A percentile compares a stretch with the other conserved stretches of the same genome.
Conservation (phyloP, 1,140 invertebrate species). For the Drosophila mayri region DNA sequence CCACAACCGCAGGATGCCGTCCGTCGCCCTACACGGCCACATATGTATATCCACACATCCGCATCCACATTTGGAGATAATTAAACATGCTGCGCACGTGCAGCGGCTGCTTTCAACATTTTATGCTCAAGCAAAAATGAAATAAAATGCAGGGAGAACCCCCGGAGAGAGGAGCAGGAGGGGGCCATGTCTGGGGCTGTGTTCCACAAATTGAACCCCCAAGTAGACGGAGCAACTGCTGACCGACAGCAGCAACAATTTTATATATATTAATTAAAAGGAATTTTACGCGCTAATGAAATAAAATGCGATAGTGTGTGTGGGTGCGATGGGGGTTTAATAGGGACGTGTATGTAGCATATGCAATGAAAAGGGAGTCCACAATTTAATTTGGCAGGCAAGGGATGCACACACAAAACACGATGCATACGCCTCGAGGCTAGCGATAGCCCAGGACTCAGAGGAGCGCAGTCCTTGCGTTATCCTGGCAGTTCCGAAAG, state of each 20-base stretch:
- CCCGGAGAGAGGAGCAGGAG: background rate
- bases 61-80: constrained; percentile 59
- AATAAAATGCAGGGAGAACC: constrained; percentile 65
- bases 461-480: constrained; percentile 15
- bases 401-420: constrained; percentile 17
- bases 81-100: constrained; percentile 81
- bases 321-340: constrained; percentile 25
- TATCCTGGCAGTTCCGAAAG: constrained; percentile 15
- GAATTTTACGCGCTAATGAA: constrained; percentile 81
- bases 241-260: constrained; percentile 54
- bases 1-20: constrained; percentile 56
- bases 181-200: constrained; percentile 38
- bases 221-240: constrained; percentile 59
- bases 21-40: constrained; percentile 14
- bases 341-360: constrained; percentile 27
- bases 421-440: constrained; percentile 21
- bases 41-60: background rate
- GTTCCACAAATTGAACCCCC: constrained; percentile 67
- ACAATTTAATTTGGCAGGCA: constrained; percentile 43
- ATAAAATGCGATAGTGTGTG: constrained; percentile 64
- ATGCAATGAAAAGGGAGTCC: constrained; percentile 45
- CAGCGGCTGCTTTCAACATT: constrained; percentile 80
- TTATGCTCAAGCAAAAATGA: constrained; percentile 70
- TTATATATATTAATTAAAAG: constrained; percentile 81
- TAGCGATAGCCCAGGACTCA: background rate